phyloP scores from a whole-genome alignment of 2,797 vertebrate genomes.

The Xerus rutilus region DNA sequence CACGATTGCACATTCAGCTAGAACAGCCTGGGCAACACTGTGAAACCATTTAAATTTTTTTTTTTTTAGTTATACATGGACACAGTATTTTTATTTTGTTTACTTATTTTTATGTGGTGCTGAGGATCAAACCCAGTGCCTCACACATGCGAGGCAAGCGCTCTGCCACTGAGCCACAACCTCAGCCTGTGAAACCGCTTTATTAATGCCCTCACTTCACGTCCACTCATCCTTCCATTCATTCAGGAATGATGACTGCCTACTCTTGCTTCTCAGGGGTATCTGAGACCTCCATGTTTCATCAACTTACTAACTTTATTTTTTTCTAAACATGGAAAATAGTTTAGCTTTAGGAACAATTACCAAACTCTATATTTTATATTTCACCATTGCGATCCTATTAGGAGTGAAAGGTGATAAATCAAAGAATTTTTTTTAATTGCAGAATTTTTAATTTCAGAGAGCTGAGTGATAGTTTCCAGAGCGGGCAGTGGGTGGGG shows the following conservation, averaged over 20 bases:
- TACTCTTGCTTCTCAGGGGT: neutral
- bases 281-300: neutral
- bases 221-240: neutral
- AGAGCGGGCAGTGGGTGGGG: neutral
- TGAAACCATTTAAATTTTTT: neutral
- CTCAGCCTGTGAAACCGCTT: too few species aligned
- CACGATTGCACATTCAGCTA: neutral
- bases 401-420: neutral
- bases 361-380: neutral
- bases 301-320: neutral
- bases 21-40: neutral
- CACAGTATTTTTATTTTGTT: too few species aligned
- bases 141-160: too few species aligned
- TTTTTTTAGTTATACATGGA: neutral
- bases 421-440: neutral
- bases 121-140: too few species aligned
- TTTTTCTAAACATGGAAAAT: neutral
- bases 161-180: too few species aligned
- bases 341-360: slow-evolving; percentile 12
- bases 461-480: neutral
- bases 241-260: neutral
- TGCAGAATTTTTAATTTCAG: neutral
- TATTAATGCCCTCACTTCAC: too few species aligned
- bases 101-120: too few species aligned
- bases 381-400: neutral